phyloP scores from a whole-genome alignment of 2,113 vertebrate species.

The Nothocercus julius region DNA sequence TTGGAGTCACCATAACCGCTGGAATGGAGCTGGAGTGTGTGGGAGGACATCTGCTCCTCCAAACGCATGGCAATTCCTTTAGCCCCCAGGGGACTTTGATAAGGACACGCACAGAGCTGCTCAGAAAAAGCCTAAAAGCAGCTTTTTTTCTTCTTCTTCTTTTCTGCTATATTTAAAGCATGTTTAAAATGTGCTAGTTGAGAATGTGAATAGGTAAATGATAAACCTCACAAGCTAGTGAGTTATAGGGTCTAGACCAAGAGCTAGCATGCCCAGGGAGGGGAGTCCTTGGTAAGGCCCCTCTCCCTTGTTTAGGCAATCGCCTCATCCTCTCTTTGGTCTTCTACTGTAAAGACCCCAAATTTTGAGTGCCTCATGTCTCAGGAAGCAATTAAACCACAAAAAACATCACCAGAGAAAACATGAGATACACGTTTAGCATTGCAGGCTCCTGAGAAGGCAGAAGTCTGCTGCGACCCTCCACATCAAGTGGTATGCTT shows the following conservation, averaged over 20 bases:
- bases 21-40: too few species aligned
- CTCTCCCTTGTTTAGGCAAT: neutral
- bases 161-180: neutral
- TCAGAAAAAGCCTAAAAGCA: neutral
- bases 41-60: neutral
- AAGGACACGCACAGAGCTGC: neutral
- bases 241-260: neutral
- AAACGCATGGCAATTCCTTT: neutral
- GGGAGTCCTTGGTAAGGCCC: neutral
- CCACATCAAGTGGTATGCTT: neutral
- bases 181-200: neutral
- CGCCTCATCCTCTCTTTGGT: neutral
- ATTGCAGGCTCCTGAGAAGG: neutral
- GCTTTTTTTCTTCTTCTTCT: neutral
- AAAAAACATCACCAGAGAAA: neutral
- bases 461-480: neutral
- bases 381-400: neutral
- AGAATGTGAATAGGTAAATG: neutral
- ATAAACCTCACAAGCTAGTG: neutral
- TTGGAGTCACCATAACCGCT: neutral
- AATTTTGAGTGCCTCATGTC: neutral
- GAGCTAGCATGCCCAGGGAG: neutral
- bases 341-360: fast-evolving
- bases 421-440: neutral
- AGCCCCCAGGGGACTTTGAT: neutral